Conservation (phyloP, 2,888 invertebrate species). For the Pterostichus madidus region DNA sequence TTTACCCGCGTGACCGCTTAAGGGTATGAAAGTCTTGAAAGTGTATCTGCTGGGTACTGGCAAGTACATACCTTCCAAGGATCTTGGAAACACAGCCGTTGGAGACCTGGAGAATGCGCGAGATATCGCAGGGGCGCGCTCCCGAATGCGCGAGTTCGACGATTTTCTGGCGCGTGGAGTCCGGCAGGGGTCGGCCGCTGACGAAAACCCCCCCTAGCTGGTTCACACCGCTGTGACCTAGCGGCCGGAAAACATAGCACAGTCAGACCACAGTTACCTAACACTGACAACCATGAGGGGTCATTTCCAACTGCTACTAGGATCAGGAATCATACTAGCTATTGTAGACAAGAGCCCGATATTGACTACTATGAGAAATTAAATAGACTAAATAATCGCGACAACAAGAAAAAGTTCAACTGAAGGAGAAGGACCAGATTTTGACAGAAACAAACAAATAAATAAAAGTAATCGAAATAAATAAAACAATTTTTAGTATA, state of each 20-base stretch:
- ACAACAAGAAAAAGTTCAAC: no score
- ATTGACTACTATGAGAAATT: no score
- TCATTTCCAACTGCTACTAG: slow-evolving; percentile 31
- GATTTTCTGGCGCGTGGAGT: slow-evolving; percentile 98
- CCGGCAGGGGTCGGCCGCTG: slow-evolving; percentile 98
- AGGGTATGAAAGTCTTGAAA: not conserved
- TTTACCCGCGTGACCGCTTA: no score
- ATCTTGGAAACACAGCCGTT: slow-evolving; percentile 99
- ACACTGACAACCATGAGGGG: slow-evolving; percentile 42
- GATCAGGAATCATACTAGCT: slow-evolving; percentile 68
- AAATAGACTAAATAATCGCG: no score
- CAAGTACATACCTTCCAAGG: slow-evolving; percentile 90
- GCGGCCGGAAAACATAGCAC: slow-evolving; percentile 75
- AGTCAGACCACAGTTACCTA: slow-evolving; percentile 78
- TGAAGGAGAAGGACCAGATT: no score
- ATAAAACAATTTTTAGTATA: no score
- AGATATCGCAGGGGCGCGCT: slow-evolving; percentile 99
- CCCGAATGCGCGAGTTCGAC: slow-evolving; percentile 99
- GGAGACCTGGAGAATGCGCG: slow-evolving; percentile 98
- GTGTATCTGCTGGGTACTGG: not conserved
- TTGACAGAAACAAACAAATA: no score
- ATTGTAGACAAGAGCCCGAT: no score
- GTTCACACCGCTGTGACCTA: slow-evolving; percentile 99
- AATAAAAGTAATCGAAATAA: no score
- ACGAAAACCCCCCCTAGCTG: slow-evolving; percentile 99